Conservation (phyloP, 2,113 vertebrate genomes). For the Thryonomys swinderianus region DNA sequence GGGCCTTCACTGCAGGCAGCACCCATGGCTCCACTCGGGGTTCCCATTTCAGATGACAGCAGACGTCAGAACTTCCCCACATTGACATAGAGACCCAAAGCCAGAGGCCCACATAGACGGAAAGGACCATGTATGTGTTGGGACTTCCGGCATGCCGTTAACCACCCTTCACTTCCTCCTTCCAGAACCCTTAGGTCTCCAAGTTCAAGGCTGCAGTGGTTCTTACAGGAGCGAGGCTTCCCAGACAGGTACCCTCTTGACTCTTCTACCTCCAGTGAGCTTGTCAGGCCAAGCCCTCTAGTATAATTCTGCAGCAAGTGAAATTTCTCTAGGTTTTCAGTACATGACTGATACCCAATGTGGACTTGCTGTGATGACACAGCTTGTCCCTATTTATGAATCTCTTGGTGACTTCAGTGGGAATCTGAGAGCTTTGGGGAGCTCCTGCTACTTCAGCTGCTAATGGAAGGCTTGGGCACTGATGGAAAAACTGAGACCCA, state of each 20-base stretch:
- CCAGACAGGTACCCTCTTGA: neutral
- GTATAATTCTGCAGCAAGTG: slow-evolving; percentile 13
- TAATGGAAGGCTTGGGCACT: neutral
- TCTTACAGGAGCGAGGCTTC: neutral
- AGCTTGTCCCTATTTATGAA: neutral
- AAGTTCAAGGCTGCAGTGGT: neutral
- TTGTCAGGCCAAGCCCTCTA: neutral
- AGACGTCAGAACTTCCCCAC: neutral
- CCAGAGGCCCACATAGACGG: neutral
- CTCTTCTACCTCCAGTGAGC: neutral
- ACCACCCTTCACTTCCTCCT: neutral
- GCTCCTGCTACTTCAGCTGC: neutral
- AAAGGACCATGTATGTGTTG: neutral
- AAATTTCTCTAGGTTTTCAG: slow-evolving; percentile 4
- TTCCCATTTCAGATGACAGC: neutral
- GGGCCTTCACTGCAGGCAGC: neutral
- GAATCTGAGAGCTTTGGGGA: neutral
- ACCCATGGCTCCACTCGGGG: neutral
- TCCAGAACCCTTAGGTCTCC: neutral
- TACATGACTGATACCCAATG: neutral
- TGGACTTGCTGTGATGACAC: neutral
- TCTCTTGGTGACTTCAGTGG: neutral
- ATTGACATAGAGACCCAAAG: neutral
- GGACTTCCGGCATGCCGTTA: neutral
- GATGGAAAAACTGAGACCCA: neutral